Evolutionary conservation across 2,113 vertebrate genomes (phyloP).

Genomic region (Herpetotheres cachinnans): DNA sequence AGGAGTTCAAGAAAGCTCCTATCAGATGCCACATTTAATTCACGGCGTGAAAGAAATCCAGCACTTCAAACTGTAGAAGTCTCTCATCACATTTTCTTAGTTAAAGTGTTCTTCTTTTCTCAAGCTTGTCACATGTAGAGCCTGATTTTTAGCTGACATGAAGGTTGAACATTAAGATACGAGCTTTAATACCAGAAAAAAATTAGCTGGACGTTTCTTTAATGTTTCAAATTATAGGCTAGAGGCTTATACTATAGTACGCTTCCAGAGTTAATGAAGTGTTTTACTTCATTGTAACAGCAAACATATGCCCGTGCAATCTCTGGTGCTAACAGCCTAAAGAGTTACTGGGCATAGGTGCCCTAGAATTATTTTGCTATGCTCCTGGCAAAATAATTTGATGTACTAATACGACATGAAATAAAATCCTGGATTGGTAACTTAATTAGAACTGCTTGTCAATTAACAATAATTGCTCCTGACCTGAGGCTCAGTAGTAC

Average conservation of each 20-base stretch:
- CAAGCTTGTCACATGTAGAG: not conserved
- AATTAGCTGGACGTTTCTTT: not conserved
- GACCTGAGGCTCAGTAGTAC: not conserved
- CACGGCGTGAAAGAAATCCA: not conserved
- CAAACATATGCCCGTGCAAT: not conserved
- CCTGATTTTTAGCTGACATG: conserved; percentile 3
- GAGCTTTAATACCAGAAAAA: not conserved
- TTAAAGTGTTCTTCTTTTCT: not conserved
- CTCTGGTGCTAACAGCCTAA: not conserved
- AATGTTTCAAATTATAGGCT: not conserved
- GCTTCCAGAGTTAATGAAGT: not conserved
- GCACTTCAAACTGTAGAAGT: not conserved
- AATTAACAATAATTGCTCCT: conserved; percentile 5
- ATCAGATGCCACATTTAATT: conserved; percentile 48
- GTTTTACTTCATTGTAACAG: not conserved
- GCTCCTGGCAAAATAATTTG: conserved; percentile 30
- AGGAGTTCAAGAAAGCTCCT: conserved; percentile 36
- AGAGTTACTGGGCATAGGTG: not conserved
- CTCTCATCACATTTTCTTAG: not conserved
- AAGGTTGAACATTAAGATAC: not conserved
- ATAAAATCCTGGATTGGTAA: conserved; percentile 21
- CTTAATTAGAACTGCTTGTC: conserved; percentile 52
- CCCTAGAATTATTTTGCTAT: not conserved
- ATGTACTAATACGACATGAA: conserved; percentile 2
- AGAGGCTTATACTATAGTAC: not conserved